These are phyloP conservation scores for Bryconaethiops microstoma DNA, from an alignment of 2,797 vertebrate species.

Conservation along the genomic window DNA sequence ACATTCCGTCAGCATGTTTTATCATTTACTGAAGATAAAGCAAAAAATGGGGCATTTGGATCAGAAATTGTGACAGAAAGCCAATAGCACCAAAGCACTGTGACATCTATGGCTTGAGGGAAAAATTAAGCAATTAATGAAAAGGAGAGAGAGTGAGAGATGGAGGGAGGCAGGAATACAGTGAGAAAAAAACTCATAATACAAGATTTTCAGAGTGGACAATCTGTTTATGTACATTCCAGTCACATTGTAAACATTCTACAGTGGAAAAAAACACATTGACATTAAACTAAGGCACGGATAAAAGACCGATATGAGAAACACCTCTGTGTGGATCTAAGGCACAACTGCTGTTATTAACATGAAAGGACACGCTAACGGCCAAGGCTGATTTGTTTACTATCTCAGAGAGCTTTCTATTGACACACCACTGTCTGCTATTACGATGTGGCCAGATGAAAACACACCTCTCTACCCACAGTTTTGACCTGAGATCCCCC, in stretches of 20 bases:
- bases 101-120: slow-evolving; percentile 24
- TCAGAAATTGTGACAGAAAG: slow-evolving; percentile 53
- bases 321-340: slow-evolving; percentile 69
- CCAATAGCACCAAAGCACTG: slow-evolving; percentile 44
- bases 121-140: slow-evolving; percentile 34
- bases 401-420: slow-evolving; percentile 73
- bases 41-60: slow-evolving; percentile 56
- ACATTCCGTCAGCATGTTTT: slow-evolving; percentile 62
- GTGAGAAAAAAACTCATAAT: slow-evolving; percentile 1
- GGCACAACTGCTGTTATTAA: slow-evolving; percentile 72
- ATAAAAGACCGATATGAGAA: background rate
- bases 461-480: slow-evolving; percentile 71
- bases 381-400: slow-evolving; percentile 76
- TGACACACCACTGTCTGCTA: slow-evolving; percentile 69
- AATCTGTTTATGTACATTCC: background rate
- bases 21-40: slow-evolving; percentile 63
- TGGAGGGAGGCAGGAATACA: background rate
- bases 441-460: slow-evolving; percentile 72
- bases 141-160: background rate
- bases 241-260: background rate
- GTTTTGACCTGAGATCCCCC: slow-evolving; percentile 72
- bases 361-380: slow-evolving; percentile 62
- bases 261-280: background rate
- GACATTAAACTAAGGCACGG: background rate
- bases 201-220: background rate